These are phyloP conservation scores for Synanceia verrucosa DNA, from an alignment of 2,797 vertebrate species.

Conservation along the genomic window DNA sequence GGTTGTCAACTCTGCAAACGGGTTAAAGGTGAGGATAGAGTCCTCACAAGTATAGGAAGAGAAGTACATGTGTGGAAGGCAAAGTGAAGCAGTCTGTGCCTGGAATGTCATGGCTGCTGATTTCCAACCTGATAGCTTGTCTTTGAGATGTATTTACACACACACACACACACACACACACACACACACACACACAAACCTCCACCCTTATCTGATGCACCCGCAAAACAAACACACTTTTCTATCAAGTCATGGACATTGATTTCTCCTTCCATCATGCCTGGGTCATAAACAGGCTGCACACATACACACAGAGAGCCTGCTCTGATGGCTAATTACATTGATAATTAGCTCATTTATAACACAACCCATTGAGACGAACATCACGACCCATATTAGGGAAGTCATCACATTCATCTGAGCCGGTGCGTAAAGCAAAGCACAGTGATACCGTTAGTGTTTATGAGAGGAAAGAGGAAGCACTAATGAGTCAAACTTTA, in stretches of 20 bases:
- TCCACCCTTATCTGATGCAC: conserved; percentile 2
- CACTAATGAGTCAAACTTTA: conserved; percentile 5
- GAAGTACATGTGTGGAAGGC: conserved; percentile 21
- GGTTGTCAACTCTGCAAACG: neutral
- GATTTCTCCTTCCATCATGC: conserved; percentile 36
- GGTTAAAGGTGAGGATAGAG: neutral
- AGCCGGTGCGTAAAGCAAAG: conserved; percentile 14
- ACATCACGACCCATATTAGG: neutral
- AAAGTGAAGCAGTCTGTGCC: conserved; percentile 48
- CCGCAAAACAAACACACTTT: neutral
- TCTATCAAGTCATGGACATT: neutral
- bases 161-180: neutral
- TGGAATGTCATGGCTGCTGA: conserved; percentile 65
- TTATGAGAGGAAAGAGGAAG: conserved; percentile 3
- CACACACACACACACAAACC: conserved; percentile 2
- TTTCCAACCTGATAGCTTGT: conserved; percentile 47
- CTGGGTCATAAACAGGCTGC: conserved; percentile 35
- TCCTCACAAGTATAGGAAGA: conserved; percentile 13
- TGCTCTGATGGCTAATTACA: conserved; percentile 53
- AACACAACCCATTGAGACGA: neutral
- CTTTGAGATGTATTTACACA: conserved; percentile 50
- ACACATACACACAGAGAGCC: conserved; percentile 16
- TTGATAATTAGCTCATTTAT: conserved; percentile 60
- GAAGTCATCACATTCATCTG: conserved; percentile 20
- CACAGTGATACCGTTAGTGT: conserved; percentile 21